These are phyloP conservation scores for Plagodis dolabraria DNA, from an alignment of 2,888 invertebrate genomes.

Conservation along the genomic window DNA sequence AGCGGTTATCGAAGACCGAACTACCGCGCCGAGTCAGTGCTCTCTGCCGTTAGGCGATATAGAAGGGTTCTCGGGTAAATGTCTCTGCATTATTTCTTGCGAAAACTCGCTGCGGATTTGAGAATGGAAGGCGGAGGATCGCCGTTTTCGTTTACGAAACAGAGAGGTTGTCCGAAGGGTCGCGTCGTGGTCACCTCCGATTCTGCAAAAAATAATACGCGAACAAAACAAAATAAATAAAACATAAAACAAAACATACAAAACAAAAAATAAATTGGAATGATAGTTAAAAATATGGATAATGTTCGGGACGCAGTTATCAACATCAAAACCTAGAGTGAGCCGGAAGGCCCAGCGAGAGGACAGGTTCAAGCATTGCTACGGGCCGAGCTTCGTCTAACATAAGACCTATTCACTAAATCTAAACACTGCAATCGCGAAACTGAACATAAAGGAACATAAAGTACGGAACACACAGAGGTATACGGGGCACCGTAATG, in stretches of 20 bases:
- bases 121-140: constrained; percentile 82
- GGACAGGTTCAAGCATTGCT: constrained; percentile 75
- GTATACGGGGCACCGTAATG: constrained; percentile 72
- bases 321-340: constrained; percentile 12
- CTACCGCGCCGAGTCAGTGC: constrained; percentile 66
- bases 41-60: constrained; percentile 62
- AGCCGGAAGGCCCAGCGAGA: constrained; percentile 52
- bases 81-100: constrained; percentile 78
- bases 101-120: constrained; percentile 80
- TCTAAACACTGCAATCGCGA: constrained; percentile 78
- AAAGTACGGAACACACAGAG: constrained; percentile 74
- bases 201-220: constrained; percentile 64
- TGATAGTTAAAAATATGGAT: constrained; percentile 40
- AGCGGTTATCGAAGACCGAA: constrained; percentile 63
- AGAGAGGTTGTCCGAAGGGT: constrained; percentile 92
- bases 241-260: constrained; percentile 49
- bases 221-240: constrained; percentile 74
- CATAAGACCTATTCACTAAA: constrained; percentile 67
- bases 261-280: constrained; percentile 48
- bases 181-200: constrained; percentile 86
- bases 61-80: constrained; percentile 55
- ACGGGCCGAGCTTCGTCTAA: constrained; percentile 75
- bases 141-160: constrained; percentile 86
- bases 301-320: constrained; percentile 19
- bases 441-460: constrained; percentile 64